Conservation (phyloP, 2,888 invertebrate species). For the Sipunculus nudus region DNA sequence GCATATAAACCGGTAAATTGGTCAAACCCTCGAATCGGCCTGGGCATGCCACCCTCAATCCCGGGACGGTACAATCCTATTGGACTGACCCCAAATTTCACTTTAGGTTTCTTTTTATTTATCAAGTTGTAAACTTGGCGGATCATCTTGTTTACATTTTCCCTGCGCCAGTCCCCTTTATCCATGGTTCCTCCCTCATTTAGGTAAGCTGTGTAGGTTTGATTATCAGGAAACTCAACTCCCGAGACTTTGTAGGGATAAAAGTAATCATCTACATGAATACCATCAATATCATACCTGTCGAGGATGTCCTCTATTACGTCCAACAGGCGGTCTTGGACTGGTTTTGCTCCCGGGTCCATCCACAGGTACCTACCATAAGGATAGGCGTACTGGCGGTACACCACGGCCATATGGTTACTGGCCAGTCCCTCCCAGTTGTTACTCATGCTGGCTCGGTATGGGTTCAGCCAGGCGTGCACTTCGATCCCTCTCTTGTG, state of each 20-base stretch:
- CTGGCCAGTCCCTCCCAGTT: constrained; percentile 47
- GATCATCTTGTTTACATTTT: constrained; percentile 48
- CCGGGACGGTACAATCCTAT: constrained; percentile 57
- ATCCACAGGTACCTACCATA: constrained; percentile 56
- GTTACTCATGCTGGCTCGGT: constrained; percentile 51
- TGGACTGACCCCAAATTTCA: constrained; percentile 55
- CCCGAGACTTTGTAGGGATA: constrained; percentile 53
- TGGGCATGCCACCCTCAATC: constrained; percentile 39
- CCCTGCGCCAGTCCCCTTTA: constrained; percentile 47
- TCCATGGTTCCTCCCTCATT: constrained; percentile 45
- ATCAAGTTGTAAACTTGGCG: constrained; percentile 41
- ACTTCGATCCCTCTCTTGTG: constrained; percentile 55
- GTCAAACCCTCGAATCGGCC: constrained; percentile 41
- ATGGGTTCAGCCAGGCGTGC: constrained; percentile 59
- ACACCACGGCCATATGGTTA: constrained; percentile 53
- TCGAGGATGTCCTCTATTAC: constrained; percentile 53
- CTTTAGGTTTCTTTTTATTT: constrained; percentile 41
- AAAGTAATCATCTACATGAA: constrained; percentile 60
- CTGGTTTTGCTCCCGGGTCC: constrained; percentile 55
- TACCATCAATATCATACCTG: constrained; percentile 53
- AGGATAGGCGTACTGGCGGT: constrained; percentile 48
- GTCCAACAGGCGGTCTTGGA: constrained; percentile 46
- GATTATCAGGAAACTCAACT: constrained; percentile 46
- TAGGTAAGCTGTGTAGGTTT: constrained; percentile 46
- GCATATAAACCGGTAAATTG: constrained; percentile 47